These are phyloP conservation scores for Scolopax bukidnonensis DNA, from an alignment of 2,797 vertebrate genomes.

Conservation along the genomic window DNA sequence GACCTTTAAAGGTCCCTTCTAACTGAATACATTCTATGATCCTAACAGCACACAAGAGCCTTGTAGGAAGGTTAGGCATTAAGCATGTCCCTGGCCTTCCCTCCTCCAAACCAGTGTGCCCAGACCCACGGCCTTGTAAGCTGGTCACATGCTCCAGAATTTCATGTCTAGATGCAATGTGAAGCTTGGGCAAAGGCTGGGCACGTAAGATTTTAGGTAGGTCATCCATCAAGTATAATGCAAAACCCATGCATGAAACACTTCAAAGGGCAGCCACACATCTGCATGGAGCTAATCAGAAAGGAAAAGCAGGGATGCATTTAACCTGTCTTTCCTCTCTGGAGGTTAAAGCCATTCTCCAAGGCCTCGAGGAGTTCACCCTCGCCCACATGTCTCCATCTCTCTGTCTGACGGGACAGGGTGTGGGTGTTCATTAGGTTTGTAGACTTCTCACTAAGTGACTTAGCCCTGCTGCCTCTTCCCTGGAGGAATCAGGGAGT, in stretches of 20 bases:
- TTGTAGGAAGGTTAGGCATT: accelerated
- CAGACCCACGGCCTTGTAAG: no score
- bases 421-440: not conserved
- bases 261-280: not conserved
- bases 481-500: not conserved
- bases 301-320: not conserved
- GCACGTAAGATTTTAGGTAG: not conserved
- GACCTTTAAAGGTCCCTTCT: no score
- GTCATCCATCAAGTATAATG: not conserved
- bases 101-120: not conserved
- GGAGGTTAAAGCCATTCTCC: not conserved
- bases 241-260: not conserved
- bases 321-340: not conserved
- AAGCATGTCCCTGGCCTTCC: accelerated
- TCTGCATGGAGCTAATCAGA: not conserved
- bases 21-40: no score
- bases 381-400: accelerated
- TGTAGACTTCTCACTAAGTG: not conserved
- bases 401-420: not conserved
- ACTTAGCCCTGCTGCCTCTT: not conserved
- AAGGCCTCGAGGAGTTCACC: accelerated
- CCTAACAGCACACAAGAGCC: not conserved
- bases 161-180: no score
- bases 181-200: not conserved
- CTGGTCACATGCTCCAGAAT: not conserved